phyloP scores from a whole-genome alignment of 2,797 vertebrate genomes.

The Brachyalestes nurse region DNA sequence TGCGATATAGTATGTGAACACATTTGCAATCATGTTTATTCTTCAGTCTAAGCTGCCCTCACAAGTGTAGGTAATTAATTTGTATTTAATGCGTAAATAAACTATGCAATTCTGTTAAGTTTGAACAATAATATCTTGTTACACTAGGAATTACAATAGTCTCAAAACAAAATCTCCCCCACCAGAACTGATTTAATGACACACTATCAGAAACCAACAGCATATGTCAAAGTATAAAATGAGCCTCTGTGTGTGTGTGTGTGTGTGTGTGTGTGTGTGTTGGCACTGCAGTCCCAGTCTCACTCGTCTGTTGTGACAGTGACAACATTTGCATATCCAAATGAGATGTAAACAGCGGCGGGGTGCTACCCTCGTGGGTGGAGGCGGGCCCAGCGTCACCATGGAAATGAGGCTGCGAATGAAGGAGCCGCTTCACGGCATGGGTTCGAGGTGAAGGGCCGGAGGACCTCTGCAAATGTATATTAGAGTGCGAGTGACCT shows the following conservation, averaged over 20 bases:
- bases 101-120: too few species aligned
- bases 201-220: neutral
- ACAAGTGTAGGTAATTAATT: too few species aligned
- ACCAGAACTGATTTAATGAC: neutral
- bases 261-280: slow-evolving; percentile 20
- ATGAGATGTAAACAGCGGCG: slow-evolving; percentile 59
- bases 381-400: slow-evolving; percentile 38
- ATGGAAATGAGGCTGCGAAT: slow-evolving; percentile 35
- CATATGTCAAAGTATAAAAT: neutral
- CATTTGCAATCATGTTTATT: too few species aligned
- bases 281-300: slow-evolving; percentile 39
- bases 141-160: too few species aligned
- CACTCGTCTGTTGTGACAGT: slow-evolving; percentile 52
- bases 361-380: slow-evolving; percentile 46
- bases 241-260: slow-evolving; percentile 3
- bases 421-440: slow-evolving; percentile 12
- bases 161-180: too few species aligned
- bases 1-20: too few species aligned
- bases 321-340: slow-evolving; percentile 57
- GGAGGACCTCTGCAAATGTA: slow-evolving; percentile 41
- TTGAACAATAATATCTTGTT: too few species aligned
- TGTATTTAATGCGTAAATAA: too few species aligned
- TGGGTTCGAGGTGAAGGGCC: slow-evolving; percentile 35
- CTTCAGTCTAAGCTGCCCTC: too few species aligned
- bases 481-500: slow-evolving; percentile 47